Evolutionary conservation across 1,140 invertebrate species (phyloP).

Genomic region (Cryptotermes secundus): DNA sequence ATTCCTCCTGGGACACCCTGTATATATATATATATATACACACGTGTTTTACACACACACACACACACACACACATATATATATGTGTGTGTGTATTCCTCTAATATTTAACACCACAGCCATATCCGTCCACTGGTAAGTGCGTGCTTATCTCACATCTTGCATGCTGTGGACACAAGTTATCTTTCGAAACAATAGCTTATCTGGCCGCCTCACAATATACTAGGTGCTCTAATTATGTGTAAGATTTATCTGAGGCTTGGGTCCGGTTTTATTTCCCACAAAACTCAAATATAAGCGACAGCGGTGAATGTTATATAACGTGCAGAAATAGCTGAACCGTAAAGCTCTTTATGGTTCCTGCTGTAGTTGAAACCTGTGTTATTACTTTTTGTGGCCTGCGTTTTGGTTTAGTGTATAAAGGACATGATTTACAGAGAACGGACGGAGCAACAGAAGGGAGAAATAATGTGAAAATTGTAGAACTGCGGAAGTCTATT

Average conservation of each 20-base stretch:
- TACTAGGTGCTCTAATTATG: not conserved
- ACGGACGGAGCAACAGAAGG: not conserved
- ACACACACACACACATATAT: too few relatives aligned
- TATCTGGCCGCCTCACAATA: too few relatives aligned
- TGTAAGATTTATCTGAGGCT: not conserved
- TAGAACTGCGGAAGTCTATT: not conserved
- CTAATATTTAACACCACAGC: too few relatives aligned
- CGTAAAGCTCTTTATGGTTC: not conserved
- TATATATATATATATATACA: too few relatives aligned
- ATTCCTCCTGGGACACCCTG: too few relatives aligned
- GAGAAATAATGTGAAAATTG: slow-evolving; percentile 7
- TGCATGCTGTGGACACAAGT: too few relatives aligned
- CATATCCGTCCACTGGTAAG: too few relatives aligned
- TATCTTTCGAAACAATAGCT: too few relatives aligned
- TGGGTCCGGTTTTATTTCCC: not conserved
- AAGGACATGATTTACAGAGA: slow-evolving; percentile 16
- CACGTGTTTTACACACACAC: too few relatives aligned
- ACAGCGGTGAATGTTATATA: not conserved
- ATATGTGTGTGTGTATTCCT: too few relatives aligned
- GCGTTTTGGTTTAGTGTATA: slow-evolving; percentile 5
- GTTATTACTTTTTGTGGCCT: slow-evolving; percentile 12
- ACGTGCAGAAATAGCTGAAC: not conserved
- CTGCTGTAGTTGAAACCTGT: not conserved
- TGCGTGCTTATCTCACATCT: too few relatives aligned
- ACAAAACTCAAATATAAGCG: not conserved